Base-by-base conservation (phyloP, 2,888 invertebrate species). In the Xestia c-nigrum region DNA sequence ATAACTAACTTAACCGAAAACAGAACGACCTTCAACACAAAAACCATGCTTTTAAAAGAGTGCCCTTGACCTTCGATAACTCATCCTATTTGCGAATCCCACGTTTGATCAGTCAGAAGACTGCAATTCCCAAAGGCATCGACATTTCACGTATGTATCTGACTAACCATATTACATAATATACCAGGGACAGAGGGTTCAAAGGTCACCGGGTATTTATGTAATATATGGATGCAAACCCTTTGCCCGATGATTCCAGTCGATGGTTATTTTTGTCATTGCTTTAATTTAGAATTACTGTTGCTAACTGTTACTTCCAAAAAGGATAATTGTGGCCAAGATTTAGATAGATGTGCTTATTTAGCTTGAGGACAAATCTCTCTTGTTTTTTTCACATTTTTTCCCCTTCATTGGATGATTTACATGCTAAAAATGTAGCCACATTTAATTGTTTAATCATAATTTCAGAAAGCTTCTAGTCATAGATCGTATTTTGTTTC, bases 171-270 rank as follows among this genome's bases (percentile, higher is more conserved):
- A 21, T 69, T 69, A 66, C 38, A n/a, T 76, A 31, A 78, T 46
- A 16, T 40, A n/a, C 6, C 57, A 52, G 46, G 21, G 59, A 61
- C 61, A 46, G 14, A 38, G 14, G 43, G 47, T n/a, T 71, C 59
- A 75, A 78, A 78, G 75, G 81, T 75, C 75, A 63, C 9, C 14
- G 31, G 7, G 40, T 75, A 75, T 81, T 63, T 66, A 47, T 75
- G 40, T 74, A 74, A 81, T 61, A 40, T 66, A 61, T 81, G 59
- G n/a, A 61, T 67, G 12, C 47, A 66, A 47, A 55, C 66, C 66
- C 47, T 75, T 55, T 21, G 14, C 19, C 40, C 19, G n/a, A 55
- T 74, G 46, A 52, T 55, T 12, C 24, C 46, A 21, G 16, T 9
- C 10, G 6, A 31, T 46, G 46, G 52, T 38, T 67, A 66, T 74